Evolutionary conservation across 2,113 vertebrate genomes (phyloP).

Genomic region (Hassar affinis): DNA sequence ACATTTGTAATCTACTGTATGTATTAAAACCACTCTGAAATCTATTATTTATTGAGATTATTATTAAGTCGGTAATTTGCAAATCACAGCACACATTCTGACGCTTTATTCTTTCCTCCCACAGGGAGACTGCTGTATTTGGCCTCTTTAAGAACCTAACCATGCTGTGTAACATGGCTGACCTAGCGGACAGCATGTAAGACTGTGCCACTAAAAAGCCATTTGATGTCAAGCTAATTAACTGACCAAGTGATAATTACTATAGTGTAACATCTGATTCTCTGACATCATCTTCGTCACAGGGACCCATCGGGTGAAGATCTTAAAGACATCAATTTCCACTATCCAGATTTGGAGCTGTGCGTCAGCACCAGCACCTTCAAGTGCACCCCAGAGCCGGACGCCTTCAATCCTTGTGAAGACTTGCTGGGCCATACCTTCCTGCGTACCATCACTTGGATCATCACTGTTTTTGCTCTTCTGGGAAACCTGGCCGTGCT

Average conservation of each 20-base stretch:
- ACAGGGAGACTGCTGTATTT: constrained; percentile 78
- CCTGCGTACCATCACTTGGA: constrained; percentile 84
- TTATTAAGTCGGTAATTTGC: neutral
- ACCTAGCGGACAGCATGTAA: constrained; percentile 74
- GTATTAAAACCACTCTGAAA: neutral
- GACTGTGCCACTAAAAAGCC: neutral
- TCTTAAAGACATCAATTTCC: constrained; percentile 59
- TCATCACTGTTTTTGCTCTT: constrained; percentile 81
- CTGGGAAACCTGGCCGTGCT: constrained; percentile 82
- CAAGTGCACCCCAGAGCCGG: constrained; percentile 81
- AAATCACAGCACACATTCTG: neutral
- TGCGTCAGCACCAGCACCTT: constrained; percentile 71
- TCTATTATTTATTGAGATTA: neutral
- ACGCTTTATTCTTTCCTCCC: constrained; percentile 48
- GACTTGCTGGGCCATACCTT: constrained; percentile 87
- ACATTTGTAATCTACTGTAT: neutral
- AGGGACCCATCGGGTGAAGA: constrained; percentile 60
- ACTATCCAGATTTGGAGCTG: constrained; percentile 67
- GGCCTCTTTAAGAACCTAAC: constrained; percentile 79
- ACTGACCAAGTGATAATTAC: neutral
- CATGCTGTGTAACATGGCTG: constrained; percentile 75
- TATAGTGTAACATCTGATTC: constrained; percentile 19
- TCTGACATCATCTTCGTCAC: constrained; percentile 11
- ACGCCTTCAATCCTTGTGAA: constrained; percentile 89
- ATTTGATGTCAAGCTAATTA: neutral